These are phyloP conservation scores for Archivesica marissinica DNA, from an alignment of 1,140 invertebrate species.

Conservation along the genomic window DNA sequence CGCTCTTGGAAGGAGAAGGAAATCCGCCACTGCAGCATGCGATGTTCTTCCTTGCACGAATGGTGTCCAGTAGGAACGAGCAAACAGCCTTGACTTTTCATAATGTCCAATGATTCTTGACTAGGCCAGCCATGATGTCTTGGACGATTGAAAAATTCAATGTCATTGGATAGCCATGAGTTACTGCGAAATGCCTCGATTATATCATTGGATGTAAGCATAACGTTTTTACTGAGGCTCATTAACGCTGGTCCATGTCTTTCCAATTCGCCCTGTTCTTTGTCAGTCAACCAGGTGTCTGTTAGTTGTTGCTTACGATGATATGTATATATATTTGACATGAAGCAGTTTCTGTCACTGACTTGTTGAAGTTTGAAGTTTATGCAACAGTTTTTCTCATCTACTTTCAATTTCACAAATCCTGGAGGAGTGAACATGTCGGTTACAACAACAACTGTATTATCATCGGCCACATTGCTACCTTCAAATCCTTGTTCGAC, in stretches of 20 bases:
- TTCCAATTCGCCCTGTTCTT: neutral
- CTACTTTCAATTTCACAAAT: slow-evolving; percentile 22
- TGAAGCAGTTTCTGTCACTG: neutral
- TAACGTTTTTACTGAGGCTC: neutral
- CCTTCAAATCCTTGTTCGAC: neutral
- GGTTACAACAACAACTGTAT: neutral
- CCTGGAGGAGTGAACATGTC: slow-evolving; percentile 18
- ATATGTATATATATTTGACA: slow-evolving; percentile 21
- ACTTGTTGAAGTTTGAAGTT: neutral
- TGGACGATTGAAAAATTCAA: slow-evolving; percentile 7
- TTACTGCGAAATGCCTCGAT: slow-evolving; percentile 7
- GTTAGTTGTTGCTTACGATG: neutral
- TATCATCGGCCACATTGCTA: neutral
- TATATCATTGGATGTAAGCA: neutral
- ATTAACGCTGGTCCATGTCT: slow-evolving; percentile 15
- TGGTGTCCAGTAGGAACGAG: slow-evolving; percentile 35
- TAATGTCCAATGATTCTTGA: neutral
- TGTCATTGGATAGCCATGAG: neutral
- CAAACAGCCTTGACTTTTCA: slow-evolving; percentile 4
- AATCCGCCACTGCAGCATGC: slow-evolving; percentile 24
- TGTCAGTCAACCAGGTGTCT: neutral
- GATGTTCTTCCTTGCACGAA: neutral
- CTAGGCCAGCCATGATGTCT: slow-evolving; percentile 11
- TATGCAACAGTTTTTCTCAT: neutral
- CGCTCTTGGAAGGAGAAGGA: slow-evolving; percentile 41